Evolutionary conservation across 2,113 vertebrate genomes (phyloP).

Genomic region (Pterocles burchelli): DNA sequence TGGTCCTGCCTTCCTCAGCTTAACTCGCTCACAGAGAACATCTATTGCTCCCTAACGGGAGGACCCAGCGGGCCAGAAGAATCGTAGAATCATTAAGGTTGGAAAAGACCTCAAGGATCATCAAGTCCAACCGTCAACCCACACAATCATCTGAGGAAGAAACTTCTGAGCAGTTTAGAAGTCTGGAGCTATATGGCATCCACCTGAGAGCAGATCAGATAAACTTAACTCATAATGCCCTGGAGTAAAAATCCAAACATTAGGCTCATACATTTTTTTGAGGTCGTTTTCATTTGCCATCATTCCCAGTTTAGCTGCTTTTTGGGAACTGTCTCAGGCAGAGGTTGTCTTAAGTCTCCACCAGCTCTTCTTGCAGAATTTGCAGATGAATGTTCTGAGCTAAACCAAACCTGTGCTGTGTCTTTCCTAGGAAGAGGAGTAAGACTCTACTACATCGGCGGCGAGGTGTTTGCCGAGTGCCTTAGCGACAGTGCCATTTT

Average conservation of each 20-base stretch:
- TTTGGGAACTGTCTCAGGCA: neutral
- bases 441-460: slow-evolving; percentile 96
- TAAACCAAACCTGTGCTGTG: neutral
- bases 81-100: no score
- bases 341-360: neutral
- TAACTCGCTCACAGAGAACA: fast-evolving
- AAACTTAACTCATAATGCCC: neutral
- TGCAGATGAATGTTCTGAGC: neutral
- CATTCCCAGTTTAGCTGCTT: fast-evolving
- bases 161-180: neutral
- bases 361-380: neutral
- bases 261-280: neutral
- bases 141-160: neutral
- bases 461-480: slow-evolving; percentile 98
- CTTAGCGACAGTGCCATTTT: slow-evolving; percentile 98
- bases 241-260: neutral
- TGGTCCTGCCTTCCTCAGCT: neutral
- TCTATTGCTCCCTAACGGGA: neutral
- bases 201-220: neutral
- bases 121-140: no score
- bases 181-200: neutral
- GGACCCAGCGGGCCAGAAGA: neutral
- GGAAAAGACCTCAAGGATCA: no score
- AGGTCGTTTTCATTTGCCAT: neutral
- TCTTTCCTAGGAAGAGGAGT: slow-evolving; percentile 87